These are phyloP conservation scores for Ypsolopha scabrella DNA, from an alignment of 2,888 invertebrate genomes.

Conservation along the genomic window DNA sequence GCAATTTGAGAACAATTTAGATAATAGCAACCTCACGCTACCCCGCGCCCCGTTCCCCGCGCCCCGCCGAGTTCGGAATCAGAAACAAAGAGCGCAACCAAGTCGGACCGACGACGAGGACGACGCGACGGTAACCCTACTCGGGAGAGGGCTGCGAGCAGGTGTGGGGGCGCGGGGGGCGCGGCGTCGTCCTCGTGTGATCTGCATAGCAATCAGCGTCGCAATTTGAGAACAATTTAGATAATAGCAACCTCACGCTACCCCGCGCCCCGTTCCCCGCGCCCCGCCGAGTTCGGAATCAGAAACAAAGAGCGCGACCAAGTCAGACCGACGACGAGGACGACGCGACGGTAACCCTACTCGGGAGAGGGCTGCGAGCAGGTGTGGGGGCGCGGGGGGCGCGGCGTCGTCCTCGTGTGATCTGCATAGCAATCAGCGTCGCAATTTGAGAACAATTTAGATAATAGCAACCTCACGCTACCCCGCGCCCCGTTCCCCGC, in stretches of 20 bases:
- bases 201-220: constrained; percentile 10
- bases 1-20: constrained; percentile 6
- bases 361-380: neutral
- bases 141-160: neutral
- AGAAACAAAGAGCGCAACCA: too few species aligned
- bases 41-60: neutral
- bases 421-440: constrained; percentile 10
- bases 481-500: neutral
- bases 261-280: neutral
- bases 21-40: neutral
- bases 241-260: neutral
- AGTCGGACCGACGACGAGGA: too few species aligned
- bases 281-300: too few species aligned
- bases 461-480: neutral
- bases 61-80: too few species aligned
- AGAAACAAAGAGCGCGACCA: too few species aligned
- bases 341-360: too few species aligned
- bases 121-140: too few species aligned
- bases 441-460: constrained; percentile 6
- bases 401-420: too few species aligned
- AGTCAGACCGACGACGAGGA: too few species aligned
- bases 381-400: neutral
- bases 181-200: too few species aligned
- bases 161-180: neutral
- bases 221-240: constrained; percentile 6